Percentiles rank a stretch among this genome's conserved stretches.
Evolutionary conservation across 2,113 vertebrate species (phyloP).

Genomic region (Bambusicola thoracicus): DNA sequence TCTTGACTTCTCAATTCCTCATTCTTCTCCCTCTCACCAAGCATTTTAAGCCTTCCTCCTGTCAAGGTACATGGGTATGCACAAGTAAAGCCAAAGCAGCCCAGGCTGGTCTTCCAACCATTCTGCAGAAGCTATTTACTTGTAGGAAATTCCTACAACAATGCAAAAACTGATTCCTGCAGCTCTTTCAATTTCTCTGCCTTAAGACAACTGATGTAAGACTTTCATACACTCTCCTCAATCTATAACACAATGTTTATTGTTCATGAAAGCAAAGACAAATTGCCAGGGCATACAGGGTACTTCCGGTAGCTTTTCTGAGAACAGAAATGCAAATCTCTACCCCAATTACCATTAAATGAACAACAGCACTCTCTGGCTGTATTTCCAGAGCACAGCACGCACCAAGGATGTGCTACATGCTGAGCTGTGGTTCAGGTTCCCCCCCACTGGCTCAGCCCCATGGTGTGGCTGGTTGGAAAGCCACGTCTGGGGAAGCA

Average conservation of each 20-base stretch:
- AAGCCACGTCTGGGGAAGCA: background rate
- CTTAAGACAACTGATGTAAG: background rate
- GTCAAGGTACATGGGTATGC: background rate
- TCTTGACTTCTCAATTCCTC: background rate
- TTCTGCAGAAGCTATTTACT: background rate
- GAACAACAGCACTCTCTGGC: constrained; percentile 67
- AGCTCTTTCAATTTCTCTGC: background rate
- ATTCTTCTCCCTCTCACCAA: background rate
- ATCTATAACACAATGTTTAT: background rate
- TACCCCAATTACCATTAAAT: constrained; percentile 42
- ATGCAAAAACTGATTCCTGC: background rate
- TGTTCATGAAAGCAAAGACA: background rate
- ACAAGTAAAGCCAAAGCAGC: background rate
- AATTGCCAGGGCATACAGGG: background rate
- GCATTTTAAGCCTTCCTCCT: background rate
- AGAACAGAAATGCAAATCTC: constrained; percentile 13
- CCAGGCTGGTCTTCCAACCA: background rate
- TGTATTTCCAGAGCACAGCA: constrained; percentile 56
- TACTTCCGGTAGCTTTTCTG: background rate
- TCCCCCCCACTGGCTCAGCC: background rate
- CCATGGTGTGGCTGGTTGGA: background rate
- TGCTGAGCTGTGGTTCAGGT: background rate
- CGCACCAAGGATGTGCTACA: background rate
- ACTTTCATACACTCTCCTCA: background rate
- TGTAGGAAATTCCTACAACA: background rate